Conservation (phyloP, 2,888 invertebrate genomes). For the Melolontha melolontha region DNA sequence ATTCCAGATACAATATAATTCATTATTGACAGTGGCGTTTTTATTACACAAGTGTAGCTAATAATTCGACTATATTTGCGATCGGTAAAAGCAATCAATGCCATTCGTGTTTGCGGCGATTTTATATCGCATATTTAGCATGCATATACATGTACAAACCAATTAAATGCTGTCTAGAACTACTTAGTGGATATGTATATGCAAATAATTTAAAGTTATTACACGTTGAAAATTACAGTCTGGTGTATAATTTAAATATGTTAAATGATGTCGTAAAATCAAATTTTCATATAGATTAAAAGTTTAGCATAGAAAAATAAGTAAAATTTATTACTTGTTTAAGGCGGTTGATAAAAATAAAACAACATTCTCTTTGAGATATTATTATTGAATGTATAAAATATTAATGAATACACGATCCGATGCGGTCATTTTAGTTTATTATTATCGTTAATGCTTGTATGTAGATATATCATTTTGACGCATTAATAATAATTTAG, state of each 20-base stretch:
- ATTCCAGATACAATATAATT: constrained; percentile 6
- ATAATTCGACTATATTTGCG: too few species aligned
- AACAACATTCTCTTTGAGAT: too few species aligned
- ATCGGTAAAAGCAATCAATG: too few species aligned
- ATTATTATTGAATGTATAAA: too few species aligned
- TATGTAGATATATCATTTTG: too few species aligned
- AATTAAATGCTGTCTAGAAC: constrained; percentile 21
- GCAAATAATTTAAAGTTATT: constrained; percentile 20
- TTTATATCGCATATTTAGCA: constrained; percentile 16
- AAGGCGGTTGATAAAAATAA: too few species aligned
- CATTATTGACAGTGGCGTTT: constrained; percentile 2
- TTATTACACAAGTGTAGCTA: too few species aligned
- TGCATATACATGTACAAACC: background rate
- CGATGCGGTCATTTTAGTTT: too few species aligned
- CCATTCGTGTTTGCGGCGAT: background rate
- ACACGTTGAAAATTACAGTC: constrained; percentile 5
- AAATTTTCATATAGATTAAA: constrained; percentile 18
- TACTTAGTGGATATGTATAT: constrained; percentile 19
- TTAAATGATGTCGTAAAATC: constrained; percentile 7
- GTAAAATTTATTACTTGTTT: background rate
- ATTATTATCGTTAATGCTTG: too few species aligned
- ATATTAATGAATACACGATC: too few species aligned
- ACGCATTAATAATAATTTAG: too few species aligned
- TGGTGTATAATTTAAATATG: constrained; percentile 6
- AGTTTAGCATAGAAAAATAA: constrained; percentile 1